Base-by-base conservation (phyloP, 2,113 vertebrate species). In the Tragulus kanchil region DNA sequence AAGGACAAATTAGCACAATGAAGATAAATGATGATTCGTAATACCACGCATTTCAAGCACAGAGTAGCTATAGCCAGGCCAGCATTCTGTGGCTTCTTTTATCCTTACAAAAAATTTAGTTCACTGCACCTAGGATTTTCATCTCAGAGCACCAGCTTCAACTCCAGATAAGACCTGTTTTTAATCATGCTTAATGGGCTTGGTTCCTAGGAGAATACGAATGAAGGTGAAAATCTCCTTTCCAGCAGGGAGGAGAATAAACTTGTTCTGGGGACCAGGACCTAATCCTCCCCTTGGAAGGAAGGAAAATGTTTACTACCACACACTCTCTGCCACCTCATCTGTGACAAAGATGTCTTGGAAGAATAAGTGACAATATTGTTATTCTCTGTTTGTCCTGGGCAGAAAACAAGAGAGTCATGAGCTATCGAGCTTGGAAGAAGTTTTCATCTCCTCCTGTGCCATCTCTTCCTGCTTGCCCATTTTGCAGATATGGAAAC, bases 171-270 rank as follows among this genome's bases (percentile, higher is more conserved):
- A 96, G 87, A 78, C 79, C 93, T 84, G 90, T 45, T 97, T 97
- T 96, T 97, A 92, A 96, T 97, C 84, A 85, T 71, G 13, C 64
- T 79, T 97, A 96, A 96, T 92, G 62, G 82, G 19, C 42, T 78
- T 65, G 67, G 50, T 73, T 96, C 89, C 82, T 36, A 58, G 26
- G 71, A 97, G 61, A 96, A 42, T 77, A 89, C 85, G 59, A 86
- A 91, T 31, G 23, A 93, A 91, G 79, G 69, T 67, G 90, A 73
- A 94, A 97, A 94, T 52, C 67, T 96, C 61, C 16, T 87, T 42
- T 93, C 81, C 67, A 79, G 52, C 77, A 52, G 62, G 6, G 36
- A 89, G 23, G 65, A 93, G 12, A 91, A 61, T 48, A 82, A 65
- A 58, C 56, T 67, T 45, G 4, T 75, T 90, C 62, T 56, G 25